Base-by-base conservation (phyloP, 92 coral and sea anemone genomes). In the Epizoanthus ramosus region DNA sequence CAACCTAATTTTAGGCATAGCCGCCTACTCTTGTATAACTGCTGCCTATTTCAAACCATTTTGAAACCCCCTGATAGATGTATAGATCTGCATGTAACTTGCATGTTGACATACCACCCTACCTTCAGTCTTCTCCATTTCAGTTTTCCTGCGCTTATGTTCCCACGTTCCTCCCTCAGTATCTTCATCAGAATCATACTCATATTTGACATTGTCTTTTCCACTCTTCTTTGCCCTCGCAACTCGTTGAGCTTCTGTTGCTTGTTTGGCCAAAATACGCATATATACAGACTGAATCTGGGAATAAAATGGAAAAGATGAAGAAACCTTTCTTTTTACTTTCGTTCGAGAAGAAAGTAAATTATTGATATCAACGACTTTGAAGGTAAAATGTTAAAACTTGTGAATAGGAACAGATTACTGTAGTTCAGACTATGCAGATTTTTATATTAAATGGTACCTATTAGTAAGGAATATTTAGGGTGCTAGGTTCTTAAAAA, bases 161-260 rank as follows among this genome's bases (percentile, higher is more conserved):
- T 97, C 99, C 99, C 99, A 97, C 5, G 99, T 97, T 9, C 99
- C 99, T n/a, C 95, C 98, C 0, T 94, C 91, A 33, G 61, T 84
- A 24, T 97, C 99, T 87, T 97, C 99, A 88, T 97, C 99, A 69
- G 99, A 97, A 59, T 97, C 99, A 84, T 97, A 97, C 56, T 97
- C 98, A 85, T 97, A 97, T 75, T 87, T 92, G 57, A 95, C 98
- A 56, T 97, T 89, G 12, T 91, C 84, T 74, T 73, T 57, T 17
- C 85, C 73, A 65, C 57, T 88, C 2, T 71, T 71, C 75, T 94
- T 85, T 50, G 69, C 22, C 74, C 82, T 70, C 66, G 86, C 83
- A 71, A 82, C 83, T 75, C 63, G 87, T 74, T 84, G 80, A 23
- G 85, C 89, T 72, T 94, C 88, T 57, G 94, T 92, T 57, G 93